These are phyloP conservation scores for Chionis minor DNA, from an alignment of 2,113 vertebrate species.

Conservation along the genomic window DNA sequence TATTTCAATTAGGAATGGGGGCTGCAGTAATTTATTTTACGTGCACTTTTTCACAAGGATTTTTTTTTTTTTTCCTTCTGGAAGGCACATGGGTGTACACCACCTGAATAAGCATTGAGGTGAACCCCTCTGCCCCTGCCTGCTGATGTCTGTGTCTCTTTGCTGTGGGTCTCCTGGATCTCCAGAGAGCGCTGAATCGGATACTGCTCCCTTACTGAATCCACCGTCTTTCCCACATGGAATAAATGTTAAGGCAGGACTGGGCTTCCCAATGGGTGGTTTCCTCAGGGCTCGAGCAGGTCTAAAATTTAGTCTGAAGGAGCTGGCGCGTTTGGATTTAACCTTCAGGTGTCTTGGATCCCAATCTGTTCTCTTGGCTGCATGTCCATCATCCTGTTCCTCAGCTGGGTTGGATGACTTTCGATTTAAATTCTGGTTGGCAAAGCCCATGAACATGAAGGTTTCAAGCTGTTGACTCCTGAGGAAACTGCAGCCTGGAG, in stretches of 20 bases:
- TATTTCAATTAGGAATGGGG: conserved; percentile 49
- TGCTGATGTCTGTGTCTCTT: background rate
- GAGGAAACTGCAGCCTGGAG: conserved; percentile 22
- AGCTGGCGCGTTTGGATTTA: background rate
- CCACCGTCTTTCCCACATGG: background rate
- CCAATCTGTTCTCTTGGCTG: background rate
- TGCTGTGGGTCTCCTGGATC: background rate
- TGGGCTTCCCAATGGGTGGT: background rate
- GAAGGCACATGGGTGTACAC: background rate
- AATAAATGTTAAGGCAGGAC: background rate
- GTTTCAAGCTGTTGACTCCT: background rate
- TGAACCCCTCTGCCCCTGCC: background rate
- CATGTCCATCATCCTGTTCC: background rate
- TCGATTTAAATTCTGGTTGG: background rate
- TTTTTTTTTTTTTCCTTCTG: background rate
- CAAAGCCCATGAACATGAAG: background rate
- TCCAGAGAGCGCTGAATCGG: background rate
- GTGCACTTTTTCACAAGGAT: conserved; percentile 17
- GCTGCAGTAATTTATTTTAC: conserved; percentile 40
- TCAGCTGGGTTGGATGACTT: background rate
- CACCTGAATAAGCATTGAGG: background rate
- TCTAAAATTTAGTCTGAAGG: background rate
- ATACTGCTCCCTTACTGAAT: background rate
- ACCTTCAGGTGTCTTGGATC: background rate
- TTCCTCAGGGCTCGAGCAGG: background rate